Conservation (phyloP, 2,888 invertebrate genomes). For the Nysson spinosus region DNA sequence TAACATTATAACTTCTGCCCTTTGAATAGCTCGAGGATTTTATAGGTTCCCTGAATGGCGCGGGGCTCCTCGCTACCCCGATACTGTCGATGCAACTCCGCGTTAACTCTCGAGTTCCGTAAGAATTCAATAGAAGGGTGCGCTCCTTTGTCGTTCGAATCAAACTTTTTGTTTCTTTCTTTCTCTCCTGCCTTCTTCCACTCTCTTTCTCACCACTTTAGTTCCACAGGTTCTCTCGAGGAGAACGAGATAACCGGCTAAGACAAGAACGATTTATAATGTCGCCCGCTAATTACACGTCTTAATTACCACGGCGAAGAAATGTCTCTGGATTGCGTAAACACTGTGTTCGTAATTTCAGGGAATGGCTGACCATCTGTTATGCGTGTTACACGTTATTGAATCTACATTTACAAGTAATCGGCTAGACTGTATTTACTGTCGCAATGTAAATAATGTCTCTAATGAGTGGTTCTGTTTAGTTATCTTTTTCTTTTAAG, state of each 20-base stretch:
- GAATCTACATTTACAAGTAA: background rate
- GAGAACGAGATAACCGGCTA: constrained; percentile 9
- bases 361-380: constrained; percentile 3
- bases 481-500: too few species aligned
- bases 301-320: constrained; percentile 50
- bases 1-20: constrained; percentile 64
- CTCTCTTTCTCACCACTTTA: too few species aligned
- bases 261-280: constrained; percentile 48
- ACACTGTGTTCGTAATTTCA: constrained; percentile 1
- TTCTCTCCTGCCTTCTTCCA: too few species aligned
- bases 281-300: constrained; percentile 39
- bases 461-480: too few species aligned
- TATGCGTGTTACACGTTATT: background rate
- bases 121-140: too few species aligned
- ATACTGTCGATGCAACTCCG: constrained; percentile 19
- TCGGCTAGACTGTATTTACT: too few species aligned
- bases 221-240: constrained; percentile 25
- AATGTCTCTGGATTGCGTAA: constrained; percentile 7
- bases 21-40: constrained; percentile 63
- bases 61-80: constrained; percentile 26
- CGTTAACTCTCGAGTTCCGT: constrained; percentile 34
- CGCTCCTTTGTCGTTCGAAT: too few species aligned
- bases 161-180: too few species aligned
- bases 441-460: too few species aligned
- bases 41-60: constrained; percentile 59